phyloP scores from a whole-genome alignment of 2,888 invertebrate genomes.

The Cabera pusaria region DNA sequence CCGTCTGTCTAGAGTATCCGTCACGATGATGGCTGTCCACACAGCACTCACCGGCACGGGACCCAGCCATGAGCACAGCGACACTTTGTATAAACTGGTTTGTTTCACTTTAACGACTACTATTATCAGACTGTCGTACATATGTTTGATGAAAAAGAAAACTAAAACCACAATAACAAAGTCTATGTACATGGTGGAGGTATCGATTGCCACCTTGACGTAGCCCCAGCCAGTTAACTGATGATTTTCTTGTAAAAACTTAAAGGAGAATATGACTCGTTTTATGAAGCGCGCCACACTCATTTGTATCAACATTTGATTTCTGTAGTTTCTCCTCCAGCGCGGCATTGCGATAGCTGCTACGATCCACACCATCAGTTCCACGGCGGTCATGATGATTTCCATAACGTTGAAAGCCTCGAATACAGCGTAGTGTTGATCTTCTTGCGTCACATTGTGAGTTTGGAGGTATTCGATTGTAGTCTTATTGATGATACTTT shows the following conservation, averaged over 20 bases:
- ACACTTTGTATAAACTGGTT: conserved; percentile 53
- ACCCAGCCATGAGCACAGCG: conserved; percentile 61
- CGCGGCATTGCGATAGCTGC: conserved; percentile 62
- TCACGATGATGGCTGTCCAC: conserved; percentile 43
- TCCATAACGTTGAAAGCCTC: conserved; percentile 60
- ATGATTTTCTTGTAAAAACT: conserved; percentile 45
- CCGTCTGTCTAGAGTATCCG: conserved; percentile 40
- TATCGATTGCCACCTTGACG: conserved; percentile 37
- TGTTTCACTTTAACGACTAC: conserved; percentile 65
- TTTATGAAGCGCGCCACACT: conserved; percentile 64
- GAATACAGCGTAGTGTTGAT: conserved; percentile 38
- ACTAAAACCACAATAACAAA: conserved; percentile 66
- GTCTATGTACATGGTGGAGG: conserved; percentile 61
- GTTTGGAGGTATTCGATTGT: background rate
- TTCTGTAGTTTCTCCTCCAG: conserved; percentile 73
- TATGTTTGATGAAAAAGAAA: conserved; percentile 70
- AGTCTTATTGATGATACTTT: conserved; percentile 18
- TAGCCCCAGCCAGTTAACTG: conserved; percentile 25
- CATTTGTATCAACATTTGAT: conserved; percentile 73
- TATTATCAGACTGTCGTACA: conserved; percentile 69
- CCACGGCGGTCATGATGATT: conserved; percentile 66
- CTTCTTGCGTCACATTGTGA: background rate
- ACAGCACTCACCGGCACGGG: conserved; percentile 54
- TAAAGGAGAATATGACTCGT: conserved; percentile 52
- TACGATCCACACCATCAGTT: conserved; percentile 55